Conservation (phyloP, 2,888 invertebrate genomes). For the Leucozona laternaria region DNA sequence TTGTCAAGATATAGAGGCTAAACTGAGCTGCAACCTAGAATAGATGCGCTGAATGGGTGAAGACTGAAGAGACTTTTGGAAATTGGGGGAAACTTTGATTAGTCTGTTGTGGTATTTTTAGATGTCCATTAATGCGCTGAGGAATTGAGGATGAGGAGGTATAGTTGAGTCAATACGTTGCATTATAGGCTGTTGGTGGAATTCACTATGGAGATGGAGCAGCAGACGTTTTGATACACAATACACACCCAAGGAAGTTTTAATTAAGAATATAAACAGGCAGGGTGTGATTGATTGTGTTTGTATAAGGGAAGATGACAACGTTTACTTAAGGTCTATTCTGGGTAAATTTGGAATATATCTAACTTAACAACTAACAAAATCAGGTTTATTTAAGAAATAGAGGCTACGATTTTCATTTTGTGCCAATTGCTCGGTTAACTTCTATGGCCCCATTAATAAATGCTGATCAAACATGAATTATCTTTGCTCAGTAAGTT, state of each 20-base stretch:
- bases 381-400: too few relatives aligned
- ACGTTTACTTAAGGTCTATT: background rate
- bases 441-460: too few relatives aligned
- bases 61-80: conserved; percentile 5
- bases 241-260: conserved; percentile 59
- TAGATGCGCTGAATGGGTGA: conserved; percentile 37
- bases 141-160: conserved; percentile 12
- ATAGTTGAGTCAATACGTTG: conserved; percentile 28
- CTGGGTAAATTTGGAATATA: background rate
- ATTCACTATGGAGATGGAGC: background rate
- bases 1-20: conserved; percentile 21
- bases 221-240: conserved; percentile 58
- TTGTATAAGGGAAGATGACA: background rate
- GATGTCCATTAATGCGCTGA: conserved; percentile 41
- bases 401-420: too few relatives aligned
- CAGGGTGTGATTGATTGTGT: conserved; percentile 7
- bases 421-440: too few relatives aligned
- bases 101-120: conserved; percentile 72
- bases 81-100: conserved; percentile 73
- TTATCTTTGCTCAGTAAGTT: too few relatives aligned
- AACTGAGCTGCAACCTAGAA: background rate
- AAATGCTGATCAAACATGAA: too few relatives aligned
- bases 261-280: conserved; percentile 57
- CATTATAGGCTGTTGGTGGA: background rate
- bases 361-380: too few relatives aligned